These are phyloP conservation scores for Tringa solitaria DNA, from an alignment of 2,113 vertebrate genomes.

Conservation along the genomic window DNA sequence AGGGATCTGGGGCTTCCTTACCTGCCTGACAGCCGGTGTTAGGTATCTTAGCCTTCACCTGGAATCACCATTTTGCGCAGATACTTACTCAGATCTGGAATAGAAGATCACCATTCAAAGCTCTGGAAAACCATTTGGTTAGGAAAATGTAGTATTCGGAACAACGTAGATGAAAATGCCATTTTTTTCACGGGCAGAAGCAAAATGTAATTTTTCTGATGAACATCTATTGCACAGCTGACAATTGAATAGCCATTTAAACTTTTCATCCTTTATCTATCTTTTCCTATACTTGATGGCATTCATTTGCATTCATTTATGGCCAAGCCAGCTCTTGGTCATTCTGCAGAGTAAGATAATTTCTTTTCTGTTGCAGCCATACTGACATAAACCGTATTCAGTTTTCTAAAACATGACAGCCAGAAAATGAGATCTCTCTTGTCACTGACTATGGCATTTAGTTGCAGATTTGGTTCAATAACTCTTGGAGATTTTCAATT, in stretches of 20 bases:
- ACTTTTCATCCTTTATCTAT: neutral
- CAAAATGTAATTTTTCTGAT: neutral
- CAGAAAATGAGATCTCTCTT: constrained; percentile 74
- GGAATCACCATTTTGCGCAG: neutral
- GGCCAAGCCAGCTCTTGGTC: constrained; percentile 9
- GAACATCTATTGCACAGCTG: neutral
- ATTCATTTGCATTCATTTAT: neutral
- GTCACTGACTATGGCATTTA: constrained; percentile 70
- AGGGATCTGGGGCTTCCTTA: neutral
- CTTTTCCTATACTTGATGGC: neutral
- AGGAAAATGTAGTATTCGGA: neutral
- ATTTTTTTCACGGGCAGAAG: constrained; percentile 4
- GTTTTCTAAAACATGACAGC: constrained; percentile 64
- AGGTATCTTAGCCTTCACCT: neutral
- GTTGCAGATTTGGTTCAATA: constrained; percentile 72
- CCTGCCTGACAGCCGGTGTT: neutral
- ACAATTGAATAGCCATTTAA: neutral
- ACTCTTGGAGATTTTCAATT: constrained; percentile 68
- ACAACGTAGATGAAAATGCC: neutral
- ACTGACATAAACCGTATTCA: constrained; percentile 37
- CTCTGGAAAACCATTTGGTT: neutral
- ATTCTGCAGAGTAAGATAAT: constrained; percentile 32
- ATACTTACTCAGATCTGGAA: neutral
- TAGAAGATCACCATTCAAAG: neutral
- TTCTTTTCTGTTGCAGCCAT: constrained; percentile 56